A percentile compares a stretch with the other conserved stretches of the same genome.
These are phyloP conservation scores for Octodon degus DNA, from an alignment of 2,113 vertebrate genomes.

Conservation along the genomic window DNA sequence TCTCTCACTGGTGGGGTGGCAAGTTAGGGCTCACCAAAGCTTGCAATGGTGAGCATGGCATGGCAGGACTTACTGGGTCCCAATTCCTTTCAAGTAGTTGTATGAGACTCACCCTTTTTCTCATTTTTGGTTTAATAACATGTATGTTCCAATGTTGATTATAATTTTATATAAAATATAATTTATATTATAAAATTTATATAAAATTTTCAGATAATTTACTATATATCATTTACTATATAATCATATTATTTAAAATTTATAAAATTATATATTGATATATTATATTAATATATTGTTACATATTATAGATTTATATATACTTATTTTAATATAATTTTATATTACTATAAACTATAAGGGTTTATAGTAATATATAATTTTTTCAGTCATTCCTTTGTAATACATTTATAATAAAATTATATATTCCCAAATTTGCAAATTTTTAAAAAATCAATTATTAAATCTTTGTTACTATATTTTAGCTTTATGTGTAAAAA, in stretches of 20 bases:
- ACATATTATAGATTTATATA: too few species aligned
- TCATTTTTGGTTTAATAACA: conserved; percentile 41
- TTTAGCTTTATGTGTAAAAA: conserved; percentile 49
- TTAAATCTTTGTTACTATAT: background rate
- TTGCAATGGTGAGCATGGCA: too few species aligned
- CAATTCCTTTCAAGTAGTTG: too few species aligned
- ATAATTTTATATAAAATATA: conserved; percentile 33
- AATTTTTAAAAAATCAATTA: conserved; percentile 22
- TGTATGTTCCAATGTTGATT: background rate
- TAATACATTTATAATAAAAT: conserved; percentile 60
- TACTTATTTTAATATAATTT: too few species aligned
- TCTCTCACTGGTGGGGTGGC: too few species aligned
- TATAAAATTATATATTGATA: too few species aligned
- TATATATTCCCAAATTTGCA: background rate
- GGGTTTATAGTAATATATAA: background rate
- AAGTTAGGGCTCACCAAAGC: too few species aligned
- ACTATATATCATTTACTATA: too few species aligned
- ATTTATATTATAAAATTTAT: conserved; percentile 54
- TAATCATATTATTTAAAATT: too few species aligned
- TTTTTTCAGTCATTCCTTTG: conserved; percentile 18
- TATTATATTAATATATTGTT: too few species aligned
- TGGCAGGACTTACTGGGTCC: too few species aligned
- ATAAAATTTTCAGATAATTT: background rate
- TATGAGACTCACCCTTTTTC: too few species aligned
- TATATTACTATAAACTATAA: background rate